A percentile compares a stretch with the other conserved stretches of the same genome.
Conservation (phyloP, 1,140 invertebrate genomes). For the Diorhabda carinulata region DNA sequence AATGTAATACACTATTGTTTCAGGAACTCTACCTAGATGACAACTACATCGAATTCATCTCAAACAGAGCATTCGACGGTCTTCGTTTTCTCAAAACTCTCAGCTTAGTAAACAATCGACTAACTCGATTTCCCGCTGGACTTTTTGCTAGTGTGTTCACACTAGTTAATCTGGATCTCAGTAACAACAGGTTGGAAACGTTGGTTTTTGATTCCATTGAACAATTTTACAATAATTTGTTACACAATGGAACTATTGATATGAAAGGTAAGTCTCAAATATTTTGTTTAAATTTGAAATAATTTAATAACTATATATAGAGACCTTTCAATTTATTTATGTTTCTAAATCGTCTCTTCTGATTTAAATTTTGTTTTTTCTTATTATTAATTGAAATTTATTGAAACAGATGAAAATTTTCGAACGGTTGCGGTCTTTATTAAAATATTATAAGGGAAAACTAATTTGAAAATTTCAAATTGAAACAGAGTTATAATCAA, state of each 20-base stretch:
- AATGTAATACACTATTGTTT: neutral
- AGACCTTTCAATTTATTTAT: no score
- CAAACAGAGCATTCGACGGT: conserved; percentile 18
- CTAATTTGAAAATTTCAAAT: no score
- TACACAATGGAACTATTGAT: conserved; percentile 11
- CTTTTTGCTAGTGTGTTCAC: conserved; percentile 15
- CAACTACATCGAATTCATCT: conserved; percentile 20
- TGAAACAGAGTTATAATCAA: no score
- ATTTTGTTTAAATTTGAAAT: neutral
- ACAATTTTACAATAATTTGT: conserved; percentile 17
- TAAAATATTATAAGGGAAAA: no score
- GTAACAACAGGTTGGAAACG: conserved; percentile 16
- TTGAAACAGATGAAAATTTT: no score
- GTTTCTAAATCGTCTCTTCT: no score
- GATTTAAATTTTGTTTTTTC: no score
- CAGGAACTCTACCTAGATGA: conserved; percentile 14
- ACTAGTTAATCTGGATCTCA: conserved; percentile 15
- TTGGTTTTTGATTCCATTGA: conserved; percentile 15
- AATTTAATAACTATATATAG: no score
- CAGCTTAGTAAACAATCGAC: conserved; percentile 12
- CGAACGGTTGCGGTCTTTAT: no score
- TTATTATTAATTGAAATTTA: no score
- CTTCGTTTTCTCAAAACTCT: conserved; percentile 16
- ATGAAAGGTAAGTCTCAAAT: conserved; percentile 14
- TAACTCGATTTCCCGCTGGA: conserved; percentile 12